Percentiles rank a stretch among this genome's conserved stretches.
Conservation (phyloP, 2,888 invertebrate species). For the Lycia hirtaria region DNA sequence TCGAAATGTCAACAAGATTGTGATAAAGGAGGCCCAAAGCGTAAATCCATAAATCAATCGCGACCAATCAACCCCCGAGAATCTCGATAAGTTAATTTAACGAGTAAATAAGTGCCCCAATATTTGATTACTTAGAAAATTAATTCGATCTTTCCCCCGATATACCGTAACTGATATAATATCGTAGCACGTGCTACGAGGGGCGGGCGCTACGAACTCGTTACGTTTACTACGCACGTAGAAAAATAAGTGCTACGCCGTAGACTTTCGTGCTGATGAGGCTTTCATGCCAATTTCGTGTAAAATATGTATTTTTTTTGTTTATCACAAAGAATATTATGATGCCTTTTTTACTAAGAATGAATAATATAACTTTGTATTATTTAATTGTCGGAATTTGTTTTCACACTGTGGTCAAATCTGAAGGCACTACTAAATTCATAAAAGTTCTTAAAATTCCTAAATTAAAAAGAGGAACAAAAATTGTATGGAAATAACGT, state of each 20-base stretch:
- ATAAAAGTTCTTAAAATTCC: too few species aligned
- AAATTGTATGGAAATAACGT: too few species aligned
- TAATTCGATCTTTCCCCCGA: constrained; percentile 15
- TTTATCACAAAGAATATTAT: constrained; percentile 16
- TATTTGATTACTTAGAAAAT: constrained; percentile 14
- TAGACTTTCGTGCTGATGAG: constrained; percentile 39
- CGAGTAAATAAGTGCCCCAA: constrained; percentile 1
- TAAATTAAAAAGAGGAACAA: too few species aligned
- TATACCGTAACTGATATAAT: constrained; percentile 24
- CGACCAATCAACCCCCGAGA: not conserved
- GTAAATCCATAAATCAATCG: constrained; percentile 2
- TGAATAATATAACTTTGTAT: not conserved
- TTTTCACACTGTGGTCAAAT: too few species aligned
- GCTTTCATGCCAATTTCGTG: constrained; percentile 28
- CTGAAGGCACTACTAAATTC: too few species aligned
- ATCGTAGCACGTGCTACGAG: constrained; percentile 32
- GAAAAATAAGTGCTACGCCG: constrained; percentile 51
- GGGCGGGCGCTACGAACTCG: constrained; percentile 41
- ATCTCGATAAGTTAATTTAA: not conserved
- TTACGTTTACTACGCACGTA: constrained; percentile 55
- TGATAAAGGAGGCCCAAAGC: not conserved
- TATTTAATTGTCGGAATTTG: not conserved
- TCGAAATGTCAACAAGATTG: constrained; percentile 5
- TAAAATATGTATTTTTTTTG: constrained; percentile 10
- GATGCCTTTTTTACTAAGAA: not conserved